Evolutionary conservation across 64 coral and sea anemone species (phyloP).

Genomic region (Stichodactyla helianthus): DNA sequence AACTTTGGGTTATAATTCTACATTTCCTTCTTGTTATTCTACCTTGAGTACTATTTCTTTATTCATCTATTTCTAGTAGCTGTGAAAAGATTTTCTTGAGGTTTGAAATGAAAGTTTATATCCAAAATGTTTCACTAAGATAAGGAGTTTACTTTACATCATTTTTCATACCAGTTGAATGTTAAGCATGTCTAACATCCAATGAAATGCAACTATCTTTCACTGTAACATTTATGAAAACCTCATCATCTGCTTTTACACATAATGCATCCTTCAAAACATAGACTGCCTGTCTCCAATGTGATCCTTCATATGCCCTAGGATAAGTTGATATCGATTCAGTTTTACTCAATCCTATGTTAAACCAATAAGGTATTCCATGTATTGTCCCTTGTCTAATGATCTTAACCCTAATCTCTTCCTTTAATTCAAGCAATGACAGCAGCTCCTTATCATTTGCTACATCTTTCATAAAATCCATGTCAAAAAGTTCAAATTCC

Average conservation of each 20-base stretch:
- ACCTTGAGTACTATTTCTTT: not conserved
- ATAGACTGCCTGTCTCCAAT: slow-evolving; percentile 83
- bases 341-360: slow-evolving; percentile 36
- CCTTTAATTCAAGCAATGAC: slow-evolving; percentile 55
- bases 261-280: slow-evolving; percentile 49
- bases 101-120: no score
- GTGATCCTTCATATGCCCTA: slow-evolving; percentile 55
- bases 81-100: no score
- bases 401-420: slow-evolving; percentile 50
- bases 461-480: slow-evolving; percentile 56
- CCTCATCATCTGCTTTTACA: slow-evolving; percentile 58
- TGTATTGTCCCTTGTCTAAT: slow-evolving; percentile 55
- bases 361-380: slow-evolving; percentile 89
- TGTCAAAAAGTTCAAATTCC: slow-evolving; percentile 41
- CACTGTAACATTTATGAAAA: slow-evolving; percentile 53
- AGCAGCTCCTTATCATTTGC: slow-evolving; percentile 51
- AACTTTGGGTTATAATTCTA: no score
- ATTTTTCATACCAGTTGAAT: not conserved
- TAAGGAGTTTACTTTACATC: not conserved
- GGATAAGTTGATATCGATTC: slow-evolving; percentile 49
- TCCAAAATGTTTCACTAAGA: no score
- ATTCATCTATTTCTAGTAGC: not conserved
- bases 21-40: not conserved
- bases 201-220: slow-evolving; percentile 78
- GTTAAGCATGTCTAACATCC: not conserved